Evolutionary conservation across 2,888 invertebrate species (phyloP).

Genomic region (Sussaba pulchella): DNA sequence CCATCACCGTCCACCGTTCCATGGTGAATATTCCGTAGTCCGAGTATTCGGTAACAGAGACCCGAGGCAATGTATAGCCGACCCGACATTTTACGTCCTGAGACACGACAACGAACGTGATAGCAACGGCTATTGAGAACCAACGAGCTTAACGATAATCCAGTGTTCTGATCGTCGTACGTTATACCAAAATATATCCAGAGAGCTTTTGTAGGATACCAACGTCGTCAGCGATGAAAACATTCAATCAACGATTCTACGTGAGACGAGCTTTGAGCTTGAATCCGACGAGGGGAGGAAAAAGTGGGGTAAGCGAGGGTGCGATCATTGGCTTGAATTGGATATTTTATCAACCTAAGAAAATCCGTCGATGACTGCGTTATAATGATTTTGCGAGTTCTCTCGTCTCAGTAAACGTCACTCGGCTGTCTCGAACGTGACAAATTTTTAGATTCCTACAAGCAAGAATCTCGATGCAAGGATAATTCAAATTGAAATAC

Average conservation of each 20-base stretch:
- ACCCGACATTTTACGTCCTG: constrained; percentile 2
- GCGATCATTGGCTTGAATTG: no score
- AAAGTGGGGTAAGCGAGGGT: no score
- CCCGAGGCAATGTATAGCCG: background rate
- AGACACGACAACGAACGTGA: constrained; percentile 24
- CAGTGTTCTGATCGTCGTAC: constrained; percentile 2
- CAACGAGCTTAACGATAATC: constrained; percentile 59
- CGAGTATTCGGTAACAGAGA: constrained; percentile 18
- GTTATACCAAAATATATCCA: constrained; percentile 16
- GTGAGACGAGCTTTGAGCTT: background rate
- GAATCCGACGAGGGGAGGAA: background rate
- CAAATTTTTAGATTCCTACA: background rate
- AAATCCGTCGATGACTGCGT: background rate
- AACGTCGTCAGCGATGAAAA: constrained; percentile 10
- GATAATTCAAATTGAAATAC: constrained; percentile 31
- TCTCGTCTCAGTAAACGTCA: background rate
- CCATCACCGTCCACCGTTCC: constrained; percentile 17
- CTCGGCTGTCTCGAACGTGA: background rate
- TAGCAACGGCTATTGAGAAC: constrained; percentile 38
- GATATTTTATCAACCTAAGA: no score
- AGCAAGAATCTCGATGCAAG: constrained; percentile 1
- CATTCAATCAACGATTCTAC: background rate
- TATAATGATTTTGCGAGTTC: no score
- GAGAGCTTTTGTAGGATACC: constrained; percentile 22
- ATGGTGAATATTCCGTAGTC: constrained; percentile 21